Percentiles rank a stretch among this genome's conserved stretches.
These are phyloP conservation scores for Merluccius polli DNA, from an alignment of 2,797 vertebrate genomes.

Conservation along the genomic window DNA sequence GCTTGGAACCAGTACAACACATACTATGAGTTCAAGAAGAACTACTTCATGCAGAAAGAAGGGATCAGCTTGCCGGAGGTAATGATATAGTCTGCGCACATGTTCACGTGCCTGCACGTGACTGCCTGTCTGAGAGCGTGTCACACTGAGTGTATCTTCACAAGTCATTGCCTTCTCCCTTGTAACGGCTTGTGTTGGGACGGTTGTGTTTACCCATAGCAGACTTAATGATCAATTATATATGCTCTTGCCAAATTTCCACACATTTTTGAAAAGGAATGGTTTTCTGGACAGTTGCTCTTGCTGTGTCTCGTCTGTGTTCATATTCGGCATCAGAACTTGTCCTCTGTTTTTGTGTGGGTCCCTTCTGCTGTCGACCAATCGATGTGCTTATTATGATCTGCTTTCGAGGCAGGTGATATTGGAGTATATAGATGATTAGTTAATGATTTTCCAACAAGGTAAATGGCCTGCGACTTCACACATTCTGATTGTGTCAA, in stretches of 20 bases:
- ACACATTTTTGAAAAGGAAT: background rate
- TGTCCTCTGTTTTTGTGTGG: background rate
- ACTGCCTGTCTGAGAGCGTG: background rate
- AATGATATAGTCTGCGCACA: too few relatives aligned
- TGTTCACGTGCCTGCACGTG: background rate
- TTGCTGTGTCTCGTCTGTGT: too few relatives aligned
- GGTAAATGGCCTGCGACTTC: too few relatives aligned
- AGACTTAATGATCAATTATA: background rate
- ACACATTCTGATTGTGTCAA: too few relatives aligned
- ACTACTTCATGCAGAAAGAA: conserved; percentile 95
- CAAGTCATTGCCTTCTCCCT: background rate
- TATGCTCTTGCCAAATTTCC: background rate
- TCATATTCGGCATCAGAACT: background rate
- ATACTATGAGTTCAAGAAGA: conserved; percentile 98
- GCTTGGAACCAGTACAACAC: conserved; percentile 94
- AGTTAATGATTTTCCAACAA: too few relatives aligned
- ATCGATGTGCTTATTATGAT: background rate
- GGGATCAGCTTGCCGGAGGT: conserved; percentile 69
- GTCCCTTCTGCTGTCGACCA: background rate
- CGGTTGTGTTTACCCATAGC: background rate
- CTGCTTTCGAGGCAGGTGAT: background rate
- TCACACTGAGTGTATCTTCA: background rate
- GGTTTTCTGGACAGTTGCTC: background rate
- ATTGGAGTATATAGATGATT: background rate
- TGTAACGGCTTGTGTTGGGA: background rate